Conservation (phyloP, 2,113 vertebrate species). For the Heterochromis multidens region DNA sequence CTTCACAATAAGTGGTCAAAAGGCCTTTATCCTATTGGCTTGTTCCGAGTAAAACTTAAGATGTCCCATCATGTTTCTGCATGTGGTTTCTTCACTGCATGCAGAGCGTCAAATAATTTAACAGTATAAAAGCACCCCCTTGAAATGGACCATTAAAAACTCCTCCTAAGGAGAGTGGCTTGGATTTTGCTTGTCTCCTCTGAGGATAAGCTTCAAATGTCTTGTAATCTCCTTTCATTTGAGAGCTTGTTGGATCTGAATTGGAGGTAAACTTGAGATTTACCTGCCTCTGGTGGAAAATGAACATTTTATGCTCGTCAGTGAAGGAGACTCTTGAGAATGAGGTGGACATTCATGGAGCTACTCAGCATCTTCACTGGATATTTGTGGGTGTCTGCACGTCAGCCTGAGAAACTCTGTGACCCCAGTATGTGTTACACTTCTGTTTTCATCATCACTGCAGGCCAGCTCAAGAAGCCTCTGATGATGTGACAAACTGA, state of each 20-base stretch:
- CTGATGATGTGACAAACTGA: background rate
- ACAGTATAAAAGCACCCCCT: background rate
- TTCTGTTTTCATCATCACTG: constrained; percentile 16
- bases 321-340: background rate
- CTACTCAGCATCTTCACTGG: background rate
- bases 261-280: background rate
- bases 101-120: background rate
- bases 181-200: background rate
- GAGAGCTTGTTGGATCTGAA: background rate
- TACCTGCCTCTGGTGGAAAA: background rate
- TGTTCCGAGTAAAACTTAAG: background rate
- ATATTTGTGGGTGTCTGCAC: background rate
- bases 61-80: background rate
- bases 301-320: background rate
- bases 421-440: background rate
- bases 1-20: background rate
- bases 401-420: background rate
- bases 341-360: background rate
- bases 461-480: background rate
- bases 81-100: background rate
- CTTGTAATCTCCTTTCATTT: background rate
- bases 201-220: background rate
- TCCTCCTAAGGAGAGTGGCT: background rate
- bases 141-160: background rate
- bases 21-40: background rate